Conservation (phyloP, 2,797 vertebrate species). For the Thalassophryne amazonica region DNA sequence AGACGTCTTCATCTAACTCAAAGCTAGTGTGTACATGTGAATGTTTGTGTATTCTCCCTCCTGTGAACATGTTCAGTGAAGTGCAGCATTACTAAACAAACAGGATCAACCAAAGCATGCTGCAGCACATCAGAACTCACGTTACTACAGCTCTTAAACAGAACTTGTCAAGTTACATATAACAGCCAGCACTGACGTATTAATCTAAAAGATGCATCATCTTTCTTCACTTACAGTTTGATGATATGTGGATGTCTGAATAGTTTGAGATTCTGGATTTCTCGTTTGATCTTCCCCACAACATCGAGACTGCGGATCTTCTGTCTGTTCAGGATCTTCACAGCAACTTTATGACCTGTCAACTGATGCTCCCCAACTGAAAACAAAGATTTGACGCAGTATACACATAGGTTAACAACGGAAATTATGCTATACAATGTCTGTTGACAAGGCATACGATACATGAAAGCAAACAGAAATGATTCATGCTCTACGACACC, state of each 20-base stretch:
- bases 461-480: too few species aligned
- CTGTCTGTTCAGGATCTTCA: constrained; percentile 98
- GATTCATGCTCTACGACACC: too few species aligned
- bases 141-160: background rate
- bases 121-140: constrained; percentile 13
- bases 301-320: constrained; percentile 98
- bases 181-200: background rate
- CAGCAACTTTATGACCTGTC: constrained; percentile 97
- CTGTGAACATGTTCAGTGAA: constrained; percentile 32
- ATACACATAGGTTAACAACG: background rate
- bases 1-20: constrained; percentile 2
- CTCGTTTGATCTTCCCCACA: constrained; percentile 97
- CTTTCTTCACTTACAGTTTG: constrained; percentile 89
- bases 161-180: background rate
- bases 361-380: constrained; percentile 96
- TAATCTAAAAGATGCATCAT: background rate
- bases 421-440: background rate
- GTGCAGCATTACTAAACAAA: constrained; percentile 45
- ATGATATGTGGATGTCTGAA: constrained; percentile 99
- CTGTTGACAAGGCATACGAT: background rate
- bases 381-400: constrained; percentile 52
- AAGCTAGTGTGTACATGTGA: background rate
- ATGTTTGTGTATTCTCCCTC: constrained; percentile 7
- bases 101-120: constrained; percentile 11
- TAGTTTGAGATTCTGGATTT: constrained; percentile 98